A percentile compares a stretch with the other conserved stretches of the same genome.
Conservation (phyloP, 2,797 vertebrate genomes). For the Pseudocheirus occidentalis region DNA sequence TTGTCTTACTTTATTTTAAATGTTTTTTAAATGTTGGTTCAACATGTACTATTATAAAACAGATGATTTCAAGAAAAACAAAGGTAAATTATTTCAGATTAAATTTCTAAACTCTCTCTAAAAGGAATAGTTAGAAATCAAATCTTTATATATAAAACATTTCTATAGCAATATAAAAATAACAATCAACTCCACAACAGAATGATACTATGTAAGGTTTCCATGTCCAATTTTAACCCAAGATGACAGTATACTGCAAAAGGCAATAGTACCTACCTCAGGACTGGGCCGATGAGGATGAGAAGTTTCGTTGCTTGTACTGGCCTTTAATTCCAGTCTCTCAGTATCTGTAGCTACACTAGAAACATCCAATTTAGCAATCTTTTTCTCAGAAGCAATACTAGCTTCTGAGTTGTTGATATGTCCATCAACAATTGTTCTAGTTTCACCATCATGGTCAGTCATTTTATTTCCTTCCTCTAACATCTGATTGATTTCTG, state of each 20-base stretch:
- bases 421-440: constrained; percentile 39
- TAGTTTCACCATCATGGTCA: constrained; percentile 50
- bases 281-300: constrained; percentile 66
- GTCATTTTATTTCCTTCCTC: constrained; percentile 56
- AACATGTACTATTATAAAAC: neutral
- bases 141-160: neutral
- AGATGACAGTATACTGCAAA: constrained; percentile 6
- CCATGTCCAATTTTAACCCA: constrained; percentile 28
- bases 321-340: constrained; percentile 91
- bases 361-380: constrained; percentile 95
- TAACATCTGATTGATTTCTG: constrained; percentile 59
- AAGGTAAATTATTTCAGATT: neutral
- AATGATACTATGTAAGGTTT: neutral
- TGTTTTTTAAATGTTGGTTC: neutral
- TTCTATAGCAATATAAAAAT: neutral
- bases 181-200: constrained; percentile 38
- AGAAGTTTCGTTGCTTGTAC: constrained; percentile 70
- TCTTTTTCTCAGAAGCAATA: constrained; percentile 90
- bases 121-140: constrained; percentile 14
- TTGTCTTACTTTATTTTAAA: neutral
- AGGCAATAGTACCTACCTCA: constrained; percentile 84
- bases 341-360: constrained; percentile 97
- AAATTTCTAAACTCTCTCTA: neutral
- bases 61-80: neutral
- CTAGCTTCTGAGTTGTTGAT: constrained; percentile 59